Evolutionary conservation across 1,140 invertebrate species (phyloP), one percentile per base, ranked within the genome.

Genomic region (Caerostris darwini): DNA sequence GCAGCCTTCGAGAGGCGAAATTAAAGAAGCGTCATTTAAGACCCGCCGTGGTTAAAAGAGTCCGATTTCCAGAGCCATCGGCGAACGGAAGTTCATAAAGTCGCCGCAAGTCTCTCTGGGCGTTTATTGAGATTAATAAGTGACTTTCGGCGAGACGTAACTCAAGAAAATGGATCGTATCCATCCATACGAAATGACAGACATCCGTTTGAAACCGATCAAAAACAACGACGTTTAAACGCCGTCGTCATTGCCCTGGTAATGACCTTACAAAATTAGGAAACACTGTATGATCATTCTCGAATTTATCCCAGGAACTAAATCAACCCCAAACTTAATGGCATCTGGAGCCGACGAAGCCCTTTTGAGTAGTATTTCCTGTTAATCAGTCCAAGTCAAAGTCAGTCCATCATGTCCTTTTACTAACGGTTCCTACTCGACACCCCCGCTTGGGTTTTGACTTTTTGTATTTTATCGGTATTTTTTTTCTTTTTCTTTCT

Each of bases 201-300:
- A 94, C 92, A 94, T 94, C 92, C 86, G 86, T 88, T 94, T 86
- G 5, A 69, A 90, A 92, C 69, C 34, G 82, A 94, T 94, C 86
- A 86, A 94, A 91, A 83, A 89, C 92, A 88, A 57, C 61, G 92
- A 81, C 86, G 54, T 87, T 85, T 85, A 92, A 67, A 57, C 85
- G 77, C 17, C 64, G 71, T 61, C 83, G 53, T 93, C 92, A 87
- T 87, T 59, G 58, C 71, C 54, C 86, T 69, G 64, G 71, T 94
- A 94, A 94, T 94, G 92, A 88, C 92, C 86, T 89, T 82, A 81
- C 85, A 50, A 94, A 94, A 94, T 94, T 94, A 94, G 92, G 92
- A 94, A 93, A 94, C 86, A 82, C 50, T 82, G 69, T n/a, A 81
- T 94, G 92, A 93, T 58, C 64, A 59, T 87, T 56, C 67, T 71